phyloP scores from a whole-genome alignment of 2,113 vertebrate genomes.

The Hyperoodon ampullatus region DNA sequence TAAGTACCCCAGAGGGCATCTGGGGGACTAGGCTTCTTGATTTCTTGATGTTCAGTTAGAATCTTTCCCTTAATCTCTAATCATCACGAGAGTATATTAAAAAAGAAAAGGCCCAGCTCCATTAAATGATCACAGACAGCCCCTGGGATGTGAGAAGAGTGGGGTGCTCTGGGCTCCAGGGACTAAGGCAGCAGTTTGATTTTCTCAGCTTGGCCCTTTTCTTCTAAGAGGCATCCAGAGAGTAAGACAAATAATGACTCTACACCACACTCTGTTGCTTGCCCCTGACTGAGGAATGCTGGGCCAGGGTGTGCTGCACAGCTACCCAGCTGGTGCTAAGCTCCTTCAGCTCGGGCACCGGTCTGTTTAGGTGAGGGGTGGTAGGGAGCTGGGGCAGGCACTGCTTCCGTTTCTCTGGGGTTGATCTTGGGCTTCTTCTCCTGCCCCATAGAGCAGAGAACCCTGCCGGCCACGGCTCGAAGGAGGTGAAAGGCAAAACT shows the following conservation, averaged over 20 bases:
- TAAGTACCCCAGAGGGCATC: background rate
- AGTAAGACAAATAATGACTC: background rate
- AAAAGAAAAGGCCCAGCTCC: background rate
- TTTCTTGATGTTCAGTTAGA: constrained; percentile 32
- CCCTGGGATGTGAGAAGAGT: background rate
- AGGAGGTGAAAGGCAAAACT: constrained; percentile 98
- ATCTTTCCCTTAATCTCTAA: background rate
- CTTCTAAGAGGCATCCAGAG: background rate
- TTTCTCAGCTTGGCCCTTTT: background rate
- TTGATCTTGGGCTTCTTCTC: background rate
- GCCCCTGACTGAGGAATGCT: background rate
- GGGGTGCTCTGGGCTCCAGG: background rate
- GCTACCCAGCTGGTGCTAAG: background rate
- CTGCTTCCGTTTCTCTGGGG: background rate
- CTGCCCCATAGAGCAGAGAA: constrained; percentile 85
- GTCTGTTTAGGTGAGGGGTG: background rate
- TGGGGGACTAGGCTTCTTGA: background rate
- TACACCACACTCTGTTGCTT: background rate
- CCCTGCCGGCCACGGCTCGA: constrained; percentile 91
- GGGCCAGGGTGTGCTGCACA: background rate
- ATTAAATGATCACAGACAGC: background rate
- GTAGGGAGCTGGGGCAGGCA: background rate
- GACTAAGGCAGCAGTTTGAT: constrained; percentile 7
- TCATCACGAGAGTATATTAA: background rate
- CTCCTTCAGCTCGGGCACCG: background rate